Conservation (phyloP, 1,140 invertebrate species). For the Thalassaphorura encarpata region DNA sequence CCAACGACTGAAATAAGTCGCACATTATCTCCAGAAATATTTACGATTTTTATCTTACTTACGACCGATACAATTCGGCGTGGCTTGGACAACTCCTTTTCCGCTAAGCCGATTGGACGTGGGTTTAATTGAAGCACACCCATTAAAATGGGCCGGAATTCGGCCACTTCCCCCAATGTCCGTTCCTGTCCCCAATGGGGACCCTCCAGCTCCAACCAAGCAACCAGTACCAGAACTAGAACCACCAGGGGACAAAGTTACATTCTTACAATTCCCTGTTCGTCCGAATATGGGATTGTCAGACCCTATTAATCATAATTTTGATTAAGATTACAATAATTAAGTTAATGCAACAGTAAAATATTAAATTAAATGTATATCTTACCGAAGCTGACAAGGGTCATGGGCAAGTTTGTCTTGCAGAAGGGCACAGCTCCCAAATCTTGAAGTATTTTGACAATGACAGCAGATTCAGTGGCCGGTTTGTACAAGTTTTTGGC, state of each 20-base stretch:
- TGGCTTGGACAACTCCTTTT: slow-evolving; percentile 3
- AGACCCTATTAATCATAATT: background rate
- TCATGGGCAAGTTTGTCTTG: slow-evolving; percentile 42
- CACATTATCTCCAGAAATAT: background rate
- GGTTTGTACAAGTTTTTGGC: slow-evolving; percentile 37
- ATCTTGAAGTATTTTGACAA: slow-evolving; percentile 34
- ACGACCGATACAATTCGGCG: slow-evolving; percentile 21
- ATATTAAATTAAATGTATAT: too few species aligned
- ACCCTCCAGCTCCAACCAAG: slow-evolving; percentile 5
- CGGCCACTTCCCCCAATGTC: slow-evolving; percentile 66
- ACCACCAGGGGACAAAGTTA: slow-evolving; percentile 7
- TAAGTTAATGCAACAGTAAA: slow-evolving; percentile 40
- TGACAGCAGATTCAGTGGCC: slow-evolving; percentile 33
- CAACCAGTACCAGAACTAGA: background rate
- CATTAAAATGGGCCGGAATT: slow-evolving; percentile 74
- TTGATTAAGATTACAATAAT: background rate
- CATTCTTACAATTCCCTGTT: slow-evolving; percentile 11
- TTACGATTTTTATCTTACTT: too few species aligned
- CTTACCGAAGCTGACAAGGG: slow-evolving; percentile 3
- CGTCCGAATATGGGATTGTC: slow-evolving; percentile 16
- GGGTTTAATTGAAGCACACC: slow-evolving; percentile 74
- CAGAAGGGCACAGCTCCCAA: slow-evolving; percentile 42
- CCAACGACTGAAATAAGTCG: slow-evolving; percentile 10
- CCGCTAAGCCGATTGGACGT: slow-evolving; percentile 34
- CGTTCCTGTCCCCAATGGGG: slow-evolving; percentile 2